Conservation (phyloP, 2,888 invertebrate species). For the Chrysolina oricalcia region DNA sequence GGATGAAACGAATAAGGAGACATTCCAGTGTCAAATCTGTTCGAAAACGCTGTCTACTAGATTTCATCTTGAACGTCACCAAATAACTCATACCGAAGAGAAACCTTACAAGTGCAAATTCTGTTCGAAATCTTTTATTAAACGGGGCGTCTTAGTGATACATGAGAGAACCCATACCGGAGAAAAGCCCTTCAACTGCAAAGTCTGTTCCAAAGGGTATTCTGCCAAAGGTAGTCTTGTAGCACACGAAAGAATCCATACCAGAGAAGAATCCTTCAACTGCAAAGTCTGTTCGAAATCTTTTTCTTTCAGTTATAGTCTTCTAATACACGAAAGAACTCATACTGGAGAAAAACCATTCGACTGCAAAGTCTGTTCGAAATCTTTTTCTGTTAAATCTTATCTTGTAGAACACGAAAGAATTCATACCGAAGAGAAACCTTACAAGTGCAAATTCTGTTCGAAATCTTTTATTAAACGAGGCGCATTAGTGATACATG, state of each 20-base stretch:
- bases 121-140: no score
- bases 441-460: constrained; percentile 1
- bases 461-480: not conserved
- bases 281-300: not conserved
- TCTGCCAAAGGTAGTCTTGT: no score
- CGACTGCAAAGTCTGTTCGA: not conserved
- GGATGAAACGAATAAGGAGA: not conserved
- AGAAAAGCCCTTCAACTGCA: not conserved
- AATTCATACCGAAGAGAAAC: no score
- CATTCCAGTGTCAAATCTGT: not conserved
- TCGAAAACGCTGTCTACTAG: not conserved
- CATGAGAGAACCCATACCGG: not conserved
- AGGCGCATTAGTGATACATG: not conserved
- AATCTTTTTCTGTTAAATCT: not conserved
- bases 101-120: no score
- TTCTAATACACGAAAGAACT: no score
- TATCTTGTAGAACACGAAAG: not conserved
- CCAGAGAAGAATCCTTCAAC: not conserved
- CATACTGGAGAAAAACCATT: no score
- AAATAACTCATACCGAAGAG: no score
- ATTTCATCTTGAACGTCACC: no score
- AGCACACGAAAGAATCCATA: not conserved
- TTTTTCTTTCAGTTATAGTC: not conserved
- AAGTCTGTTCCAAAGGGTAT: not conserved
- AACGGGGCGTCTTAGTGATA: not conserved